Conservation (phyloP, 2,113 vertebrate species). For the Xiphophorus maculatus region DNA sequence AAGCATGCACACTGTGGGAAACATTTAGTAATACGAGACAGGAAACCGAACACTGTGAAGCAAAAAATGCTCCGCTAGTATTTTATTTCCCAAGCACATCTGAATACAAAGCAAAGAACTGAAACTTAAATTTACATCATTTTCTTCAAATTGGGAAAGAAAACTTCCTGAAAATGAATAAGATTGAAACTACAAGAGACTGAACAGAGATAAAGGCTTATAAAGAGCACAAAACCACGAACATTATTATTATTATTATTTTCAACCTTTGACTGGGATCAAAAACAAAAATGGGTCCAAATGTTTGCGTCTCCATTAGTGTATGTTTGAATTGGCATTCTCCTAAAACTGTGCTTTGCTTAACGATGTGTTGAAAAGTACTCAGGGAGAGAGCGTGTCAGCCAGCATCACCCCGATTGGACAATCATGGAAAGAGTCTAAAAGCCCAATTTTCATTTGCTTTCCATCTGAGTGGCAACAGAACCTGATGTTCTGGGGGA, state of each 20-base stretch:
- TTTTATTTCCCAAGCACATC: not conserved
- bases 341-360: conserved; percentile 38
- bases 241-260: conserved; percentile 20
- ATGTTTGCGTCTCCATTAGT: conserved; percentile 35
- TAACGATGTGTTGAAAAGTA: conserved; percentile 62
- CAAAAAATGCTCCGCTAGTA: conserved; percentile 41
- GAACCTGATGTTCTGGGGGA: conserved; percentile 60
- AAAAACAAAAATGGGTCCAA: conserved; percentile 2
- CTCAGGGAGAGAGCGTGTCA: conserved; percentile 28
- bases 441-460: conserved; percentile 81
- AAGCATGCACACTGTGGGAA: conserved; percentile 17
- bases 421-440: conserved; percentile 65
- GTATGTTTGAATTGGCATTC: conserved; percentile 34
- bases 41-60: conserved; percentile 19
- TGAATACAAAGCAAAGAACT: not conserved
- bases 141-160: not conserved
- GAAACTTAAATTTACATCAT: conserved; percentile 2
- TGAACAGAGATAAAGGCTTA: conserved; percentile 2
- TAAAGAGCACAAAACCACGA: not conserved
- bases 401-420: conserved; percentile 22
- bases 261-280: conserved; percentile 24
- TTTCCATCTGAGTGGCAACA: conserved; percentile 72
- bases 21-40: conserved; percentile 43
- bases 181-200: not conserved
- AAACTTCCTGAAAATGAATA: not conserved